phyloP scores from a whole-genome alignment of 2,797 vertebrate genomes.

The Danio tinwini region DNA sequence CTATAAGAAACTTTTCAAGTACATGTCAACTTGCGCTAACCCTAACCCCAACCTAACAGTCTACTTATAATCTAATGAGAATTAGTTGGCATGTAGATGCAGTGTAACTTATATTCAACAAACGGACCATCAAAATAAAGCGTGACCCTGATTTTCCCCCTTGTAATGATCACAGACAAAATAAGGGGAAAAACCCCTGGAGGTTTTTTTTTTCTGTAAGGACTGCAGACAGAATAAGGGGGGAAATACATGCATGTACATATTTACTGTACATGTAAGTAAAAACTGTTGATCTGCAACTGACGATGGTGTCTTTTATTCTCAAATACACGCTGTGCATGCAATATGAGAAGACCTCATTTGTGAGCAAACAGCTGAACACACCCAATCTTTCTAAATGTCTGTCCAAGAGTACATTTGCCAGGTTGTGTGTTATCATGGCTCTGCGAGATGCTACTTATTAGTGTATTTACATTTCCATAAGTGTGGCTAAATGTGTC shows the following conservation, averaged over 20 bases:
- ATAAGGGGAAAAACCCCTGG: not conserved
- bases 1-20: no score
- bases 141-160: no score
- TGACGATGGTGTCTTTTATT: not conserved
- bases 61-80: no score
- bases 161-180: no score
- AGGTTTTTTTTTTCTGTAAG: no score
- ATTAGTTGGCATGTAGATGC: no score
- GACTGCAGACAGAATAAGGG: no score
- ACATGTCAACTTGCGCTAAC: no score
- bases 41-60: no score
- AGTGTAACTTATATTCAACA: no score
- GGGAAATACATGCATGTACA: not conserved
- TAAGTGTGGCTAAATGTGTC: not conserved
- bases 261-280: not conserved
- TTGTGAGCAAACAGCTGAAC: not conserved
- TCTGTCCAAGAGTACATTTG: not conserved
- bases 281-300: not conserved
- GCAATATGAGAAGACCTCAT: conserved; percentile 15
- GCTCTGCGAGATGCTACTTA: not conserved
- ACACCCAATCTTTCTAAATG: conserved; percentile 9
- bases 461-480: not conserved
- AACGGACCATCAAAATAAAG: no score
- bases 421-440: not conserved
- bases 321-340: not conserved